Percentiles rank a stretch among this genome's conserved stretches.
Conservation (phyloP, 2,113 vertebrate species). For the Etheostoma spectabile region DNA sequence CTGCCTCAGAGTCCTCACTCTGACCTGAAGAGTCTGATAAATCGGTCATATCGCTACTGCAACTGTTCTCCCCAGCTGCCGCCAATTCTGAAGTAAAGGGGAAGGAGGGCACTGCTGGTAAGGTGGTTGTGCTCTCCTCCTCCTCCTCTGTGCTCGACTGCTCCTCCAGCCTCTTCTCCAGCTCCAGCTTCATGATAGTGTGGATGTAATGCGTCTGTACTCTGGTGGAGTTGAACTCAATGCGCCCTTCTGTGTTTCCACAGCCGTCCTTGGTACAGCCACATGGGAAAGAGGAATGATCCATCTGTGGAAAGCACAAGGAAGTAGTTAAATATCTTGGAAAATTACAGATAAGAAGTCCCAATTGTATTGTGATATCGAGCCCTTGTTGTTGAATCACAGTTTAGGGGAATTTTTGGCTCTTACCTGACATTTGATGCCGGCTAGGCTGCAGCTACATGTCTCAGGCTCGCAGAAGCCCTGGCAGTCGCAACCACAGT, state of each 20-base stretch:
- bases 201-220: slow-evolving; percentile 97
- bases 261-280: slow-evolving; percentile 95
- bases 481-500: slow-evolving; percentile 94
- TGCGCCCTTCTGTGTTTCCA: slow-evolving; percentile 91
- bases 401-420: neutral
- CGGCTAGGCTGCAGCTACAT: slow-evolving; percentile 93
- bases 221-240: slow-evolving; percentile 94
- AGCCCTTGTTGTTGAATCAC: neutral
- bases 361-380: neutral
- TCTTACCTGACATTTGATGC: slow-evolving; percentile 97
- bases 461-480: slow-evolving; percentile 95
- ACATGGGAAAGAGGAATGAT: slow-evolving; percentile 96
- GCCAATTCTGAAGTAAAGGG: slow-evolving; percentile 85
- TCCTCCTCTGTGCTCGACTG: slow-evolving; percentile 75
- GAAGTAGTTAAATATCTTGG: slow-evolving; percentile 3
- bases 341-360: neutral
- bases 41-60: slow-evolving; percentile 94
- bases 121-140: slow-evolving; percentile 54
- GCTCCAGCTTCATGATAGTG: slow-evolving; percentile 95
- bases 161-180: slow-evolving; percentile 89
- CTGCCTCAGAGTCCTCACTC: slow-evolving; percentile 85
- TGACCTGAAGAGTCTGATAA: slow-evolving; percentile 87
- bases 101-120: slow-evolving; percentile 82
- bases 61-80: slow-evolving; percentile 89
- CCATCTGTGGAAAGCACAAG: slow-evolving; percentile 86